These are phyloP conservation scores for human DNA, from an alignment of 2,113 vertebrate species.

Conservation along the genomic window DNA sequence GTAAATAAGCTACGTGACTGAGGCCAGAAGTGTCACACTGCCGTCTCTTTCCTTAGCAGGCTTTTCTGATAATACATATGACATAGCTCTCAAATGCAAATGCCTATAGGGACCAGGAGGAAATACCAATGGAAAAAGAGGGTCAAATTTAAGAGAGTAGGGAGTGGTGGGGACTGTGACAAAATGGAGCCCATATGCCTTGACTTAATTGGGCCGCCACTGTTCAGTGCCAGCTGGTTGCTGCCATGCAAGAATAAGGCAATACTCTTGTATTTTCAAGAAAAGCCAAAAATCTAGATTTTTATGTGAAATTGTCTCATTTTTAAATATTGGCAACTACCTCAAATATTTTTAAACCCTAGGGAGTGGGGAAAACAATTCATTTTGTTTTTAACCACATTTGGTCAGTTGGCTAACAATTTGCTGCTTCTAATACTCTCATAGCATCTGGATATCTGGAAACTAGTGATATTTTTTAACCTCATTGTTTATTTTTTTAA, in stretches of 20 bases:
- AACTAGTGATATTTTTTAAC: background rate
- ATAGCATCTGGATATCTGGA: background rate
- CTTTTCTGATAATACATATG: background rate
- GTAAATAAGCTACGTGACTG: background rate
- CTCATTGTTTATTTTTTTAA: background rate
- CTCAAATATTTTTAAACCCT: slow-evolving; percentile 11
- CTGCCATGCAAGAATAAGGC: rapidly evolving
- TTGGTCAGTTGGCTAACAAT: background rate
- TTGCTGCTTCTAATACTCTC: background rate
- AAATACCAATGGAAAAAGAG: background rate
- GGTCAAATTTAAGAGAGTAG: background rate
- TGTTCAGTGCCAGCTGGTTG: rapidly evolving
- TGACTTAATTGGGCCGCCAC: background rate
- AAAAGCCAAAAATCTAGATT: background rate
- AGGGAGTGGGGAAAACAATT: background rate
- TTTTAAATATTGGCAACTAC: background rate
- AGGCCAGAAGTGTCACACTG: background rate
- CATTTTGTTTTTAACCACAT: background rate
- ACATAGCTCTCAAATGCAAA: background rate
- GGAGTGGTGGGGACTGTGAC: background rate
- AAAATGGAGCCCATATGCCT: background rate
- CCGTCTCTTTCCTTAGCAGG: background rate
- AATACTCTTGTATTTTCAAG: background rate
- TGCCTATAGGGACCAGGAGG: background rate
- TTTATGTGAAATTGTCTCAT: background rate